Evolutionary conservation across 2,888 invertebrate species (phyloP).

Genomic region (Dicyrtoma fusca): DNA sequence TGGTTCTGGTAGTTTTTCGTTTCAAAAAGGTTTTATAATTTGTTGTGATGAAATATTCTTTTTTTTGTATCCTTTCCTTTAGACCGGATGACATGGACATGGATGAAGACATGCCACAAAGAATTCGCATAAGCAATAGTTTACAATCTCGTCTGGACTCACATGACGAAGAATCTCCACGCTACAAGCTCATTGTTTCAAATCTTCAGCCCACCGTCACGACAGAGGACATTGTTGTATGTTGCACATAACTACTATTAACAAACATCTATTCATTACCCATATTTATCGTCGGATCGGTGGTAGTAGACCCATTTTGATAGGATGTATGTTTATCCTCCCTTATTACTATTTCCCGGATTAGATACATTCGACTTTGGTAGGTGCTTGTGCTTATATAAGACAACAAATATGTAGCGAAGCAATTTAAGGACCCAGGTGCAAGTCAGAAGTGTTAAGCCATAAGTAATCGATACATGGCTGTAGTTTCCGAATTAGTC

Average conservation of each 20-base stretch:
- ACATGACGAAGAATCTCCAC: conserved; percentile 38
- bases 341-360: too few species aligned
- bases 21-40: not conserved
- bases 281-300: too few species aligned
- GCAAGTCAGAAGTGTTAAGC: too few species aligned
- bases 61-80: not conserved
- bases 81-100: conserved; percentile 39
- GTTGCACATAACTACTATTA: conserved; percentile 41
- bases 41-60: not conserved
- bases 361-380: too few species aligned
- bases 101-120: conserved; percentile 47
- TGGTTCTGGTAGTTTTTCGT: too few species aligned
- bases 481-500: too few species aligned
- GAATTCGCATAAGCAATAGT: conserved; percentile 48
- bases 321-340: too few species aligned
- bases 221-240: conserved; percentile 85
- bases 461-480: too few species aligned
- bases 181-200: conserved; percentile 86
- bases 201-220: conserved; percentile 86
- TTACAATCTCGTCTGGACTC: conserved; percentile 44
- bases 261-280: not conserved
- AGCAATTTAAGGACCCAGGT: too few species aligned
- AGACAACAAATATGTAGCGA: too few species aligned
- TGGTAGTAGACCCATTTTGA: too few species aligned
- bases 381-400: too few species aligned